Evolutionary conservation across 2,113 vertebrate genomes (phyloP).

Genomic region (Poicephalus meyeri): DNA sequence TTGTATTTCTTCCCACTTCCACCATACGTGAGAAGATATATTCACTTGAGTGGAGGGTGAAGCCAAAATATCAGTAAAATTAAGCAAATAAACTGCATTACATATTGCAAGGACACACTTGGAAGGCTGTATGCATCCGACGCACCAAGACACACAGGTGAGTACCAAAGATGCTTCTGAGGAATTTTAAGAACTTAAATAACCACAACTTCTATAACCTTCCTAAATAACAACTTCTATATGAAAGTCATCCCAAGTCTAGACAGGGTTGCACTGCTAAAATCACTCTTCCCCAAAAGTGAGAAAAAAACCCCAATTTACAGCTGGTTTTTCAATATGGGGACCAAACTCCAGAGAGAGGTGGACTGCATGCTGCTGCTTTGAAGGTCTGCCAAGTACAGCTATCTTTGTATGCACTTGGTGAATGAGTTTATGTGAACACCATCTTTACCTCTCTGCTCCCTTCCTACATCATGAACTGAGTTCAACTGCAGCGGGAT

Average conservation of each 20-base stretch:
- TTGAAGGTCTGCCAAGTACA: background rate
- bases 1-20: background rate
- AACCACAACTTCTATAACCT: background rate
- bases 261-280: background rate
- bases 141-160: background rate
- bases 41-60: background rate
- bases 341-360: background rate
- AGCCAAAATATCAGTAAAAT: background rate
- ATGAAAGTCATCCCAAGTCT: background rate
- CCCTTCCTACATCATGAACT: background rate
- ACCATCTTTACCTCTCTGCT: background rate
- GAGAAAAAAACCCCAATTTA: rapidly evolving
- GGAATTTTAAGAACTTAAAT: background rate
- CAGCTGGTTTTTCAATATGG: background rate
- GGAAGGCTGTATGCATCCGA: background rate
- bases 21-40: background rate
- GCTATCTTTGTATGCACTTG: background rate
- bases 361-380: background rate
- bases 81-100: background rate
- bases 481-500: background rate
- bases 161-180: background rate
- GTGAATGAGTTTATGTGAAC: rapidly evolving
- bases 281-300: background rate
- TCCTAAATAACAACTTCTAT: background rate
- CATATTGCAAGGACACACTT: background rate